Evolutionary conservation across 2,888 invertebrate genomes (phyloP), one percentile per base, ranked within the genome.

Genomic region (Volucella inanis): DNA sequence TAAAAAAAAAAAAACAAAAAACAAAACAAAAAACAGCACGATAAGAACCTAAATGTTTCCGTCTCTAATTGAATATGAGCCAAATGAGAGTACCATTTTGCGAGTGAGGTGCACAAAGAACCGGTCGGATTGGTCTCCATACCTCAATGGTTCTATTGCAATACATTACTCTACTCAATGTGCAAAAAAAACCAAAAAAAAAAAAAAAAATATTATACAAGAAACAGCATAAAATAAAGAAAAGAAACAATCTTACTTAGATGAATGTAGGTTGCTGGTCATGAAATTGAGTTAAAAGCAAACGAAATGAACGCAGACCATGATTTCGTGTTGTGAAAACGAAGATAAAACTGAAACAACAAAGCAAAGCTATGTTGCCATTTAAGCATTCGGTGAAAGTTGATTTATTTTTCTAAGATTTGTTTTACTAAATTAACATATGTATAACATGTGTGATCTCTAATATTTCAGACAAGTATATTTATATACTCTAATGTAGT

Each of bases 91-190:
- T 74, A 77, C 68, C 85, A 72, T 64, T 77, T 68, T 52, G 59
- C 39, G 54, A 76, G 81, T 78, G 72, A 71, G 10, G 22, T 77
- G 76, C 81, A 81, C 81, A 67, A 50, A 80, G 72, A 85, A 85
- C 85, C 85, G 81, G 85, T 85, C 85, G 77, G 86, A 75, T 86
- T 65, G 77, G 82, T 86, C 39, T 67, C 18, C 57, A 61, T 82
- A 83, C 70, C 70, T 72, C 61, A 61, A 75, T 79, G 62, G 68
- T 62, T 82, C 57, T 57, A 78, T 49, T 50, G 57, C 47, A 55
- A 65, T 77, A 77, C 80, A 62, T 64, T 65, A 59, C 39, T 79
- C 68, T 78, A 64, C 18, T 57, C 64, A 18, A 8, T 57, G 72
- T 78, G 72, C 72, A 71, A 50, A 52, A 18, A 49, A 38, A n/a